Base-by-base conservation (phyloP, 2,888 invertebrate species). In the Tyria jacobaeae region DNA sequence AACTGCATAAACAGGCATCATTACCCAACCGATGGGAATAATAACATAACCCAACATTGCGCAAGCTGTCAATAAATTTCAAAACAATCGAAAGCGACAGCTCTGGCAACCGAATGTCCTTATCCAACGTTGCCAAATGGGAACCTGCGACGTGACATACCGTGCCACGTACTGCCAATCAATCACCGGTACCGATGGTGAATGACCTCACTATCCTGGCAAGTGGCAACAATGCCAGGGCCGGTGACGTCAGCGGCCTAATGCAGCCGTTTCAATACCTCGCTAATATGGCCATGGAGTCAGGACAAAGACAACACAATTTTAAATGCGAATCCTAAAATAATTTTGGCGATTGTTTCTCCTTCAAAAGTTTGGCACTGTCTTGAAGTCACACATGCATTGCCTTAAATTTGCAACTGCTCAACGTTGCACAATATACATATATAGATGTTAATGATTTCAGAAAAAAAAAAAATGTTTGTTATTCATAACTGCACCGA, bases 171-270 rank as follows among this genome's bases (percentile, higher is more conserved):
- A 75, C 68, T 70, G 57, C 68, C 80, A 80, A 88, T 89, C 88
- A 84, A 86, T 90, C 89, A 87, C 73, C 56, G 14, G 55, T 70
- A 66, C 71, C 70, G 73, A 82, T 81, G 80, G 88, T 87, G 86
- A 89, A 89, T 76, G 89, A 89, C 89, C 90, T 80, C 77, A 73
- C 78, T 81, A 77, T 81, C 80, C 81, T 82, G 82, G 79, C 75
- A 70, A 69, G 70, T 65, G 70, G 69, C 69, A 73, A 78, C 78
- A 79, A 78, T 79, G 77, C 79, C 79, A 74, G 71, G 69, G 71
- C 57, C 64, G 63, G 77, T 86, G 86, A 86, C 84, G 83, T 82
- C 85, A 83, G 41, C 60, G 53, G 57, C 73, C 71, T 71, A 73
- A 76, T 60, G 62, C 57, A 72, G 75, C 65, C 69, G 71, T 65